A percentile compares a stretch with the other conserved stretches of the same genome.
phyloP scores from a whole-genome alignment of 2,888 invertebrate genomes.

The Ceriagrion tenellum region DNA sequence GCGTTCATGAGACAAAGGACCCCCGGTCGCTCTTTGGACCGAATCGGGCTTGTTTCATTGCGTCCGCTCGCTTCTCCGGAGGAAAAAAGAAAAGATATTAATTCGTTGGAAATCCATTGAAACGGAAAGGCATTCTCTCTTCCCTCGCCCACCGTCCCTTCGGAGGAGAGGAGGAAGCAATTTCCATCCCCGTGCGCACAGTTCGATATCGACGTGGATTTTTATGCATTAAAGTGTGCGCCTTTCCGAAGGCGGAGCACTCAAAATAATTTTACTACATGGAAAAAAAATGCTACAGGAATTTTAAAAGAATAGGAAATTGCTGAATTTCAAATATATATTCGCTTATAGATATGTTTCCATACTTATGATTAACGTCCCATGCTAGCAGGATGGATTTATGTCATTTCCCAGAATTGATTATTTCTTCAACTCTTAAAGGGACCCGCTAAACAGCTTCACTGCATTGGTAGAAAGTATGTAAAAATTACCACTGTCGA shows the following conservation, averaged over 20 bases:
- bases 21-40: conserved; percentile 32
- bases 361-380: too few species aligned
- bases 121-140: not conserved
- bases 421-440: too few species aligned
- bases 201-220: not conserved
- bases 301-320: too few species aligned
- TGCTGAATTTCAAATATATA: too few species aligned
- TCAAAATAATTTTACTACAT: not conserved
- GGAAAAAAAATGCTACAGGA: not conserved
- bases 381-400: too few species aligned
- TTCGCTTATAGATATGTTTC: too few species aligned
- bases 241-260: not conserved
- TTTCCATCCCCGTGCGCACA: not conserved
- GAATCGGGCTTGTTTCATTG: conserved; percentile 22
- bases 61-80: conserved; percentile 1
- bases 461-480: too few species aligned
- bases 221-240: not conserved
- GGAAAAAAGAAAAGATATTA: not conserved
- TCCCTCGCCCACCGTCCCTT: not conserved
- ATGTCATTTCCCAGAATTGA: too few species aligned
- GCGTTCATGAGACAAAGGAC: conserved; percentile 6
- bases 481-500: too few species aligned
- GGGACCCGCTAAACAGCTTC: too few species aligned
- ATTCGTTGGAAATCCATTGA: conserved; percentile 19
- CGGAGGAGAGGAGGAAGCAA: not conserved